Conservation (phyloP, 2,113 vertebrate species). For the Epinephelus cyanopodus region DNA sequence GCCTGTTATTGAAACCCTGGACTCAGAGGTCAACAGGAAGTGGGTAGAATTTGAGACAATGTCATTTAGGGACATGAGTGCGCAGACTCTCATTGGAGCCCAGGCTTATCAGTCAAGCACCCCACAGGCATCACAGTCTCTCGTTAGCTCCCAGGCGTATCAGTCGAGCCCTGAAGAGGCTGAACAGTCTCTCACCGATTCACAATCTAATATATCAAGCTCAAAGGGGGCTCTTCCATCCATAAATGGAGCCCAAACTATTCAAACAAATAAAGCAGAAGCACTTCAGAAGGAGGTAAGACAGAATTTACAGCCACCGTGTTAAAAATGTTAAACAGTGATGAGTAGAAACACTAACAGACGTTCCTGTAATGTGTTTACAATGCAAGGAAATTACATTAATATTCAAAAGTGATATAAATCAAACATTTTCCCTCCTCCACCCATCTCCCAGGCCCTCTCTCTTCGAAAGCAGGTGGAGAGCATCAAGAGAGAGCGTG, state of each 20-base stretch:
- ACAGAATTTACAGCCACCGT: not conserved
- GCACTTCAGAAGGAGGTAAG: conserved; percentile 90
- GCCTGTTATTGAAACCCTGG: conserved; percentile 81
- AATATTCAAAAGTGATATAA: not conserved
- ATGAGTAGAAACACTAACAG: not conserved
- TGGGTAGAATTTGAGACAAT: conserved; percentile 93
- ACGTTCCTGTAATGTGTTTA: not conserved
- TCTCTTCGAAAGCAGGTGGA: conserved; percentile 88
- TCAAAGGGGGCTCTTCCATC: conserved; percentile 19
- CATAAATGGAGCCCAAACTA: conserved; percentile 44
- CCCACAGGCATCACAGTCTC: conserved; percentile 25
- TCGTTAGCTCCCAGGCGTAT: conserved; percentile 24
- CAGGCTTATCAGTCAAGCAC: conserved; percentile 57
- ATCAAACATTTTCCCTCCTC: not conserved
- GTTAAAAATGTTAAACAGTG: not conserved
- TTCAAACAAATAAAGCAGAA: conserved; percentile 73
- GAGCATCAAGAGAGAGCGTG: conserved; percentile 67
- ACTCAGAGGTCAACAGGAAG: conserved; percentile 91
- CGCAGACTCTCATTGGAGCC: conserved; percentile 73
- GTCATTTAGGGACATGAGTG: conserved; percentile 86
- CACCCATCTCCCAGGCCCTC: conserved; percentile 54
- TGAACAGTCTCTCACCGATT: conserved; percentile 4
- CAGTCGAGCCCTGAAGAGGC: conserved; percentile 39
- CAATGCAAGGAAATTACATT: not conserved
- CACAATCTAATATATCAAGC: conserved; percentile 16